These are phyloP conservation scores for Tragelaphus buxtoni DNA, from an alignment of 2,113 vertebrate genomes.

Conservation along the genomic window DNA sequence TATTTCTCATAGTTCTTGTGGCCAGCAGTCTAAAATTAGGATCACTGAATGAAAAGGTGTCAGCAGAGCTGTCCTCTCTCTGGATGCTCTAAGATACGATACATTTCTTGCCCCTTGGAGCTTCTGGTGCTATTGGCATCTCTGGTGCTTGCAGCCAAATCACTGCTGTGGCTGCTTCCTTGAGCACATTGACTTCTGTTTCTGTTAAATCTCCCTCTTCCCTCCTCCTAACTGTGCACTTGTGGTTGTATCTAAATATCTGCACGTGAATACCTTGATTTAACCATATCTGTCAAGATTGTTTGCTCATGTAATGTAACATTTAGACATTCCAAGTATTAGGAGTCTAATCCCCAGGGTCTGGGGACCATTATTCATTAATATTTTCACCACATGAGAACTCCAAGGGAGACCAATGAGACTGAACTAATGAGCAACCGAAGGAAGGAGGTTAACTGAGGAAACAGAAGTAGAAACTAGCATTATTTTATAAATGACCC, in stretches of 20 bases:
- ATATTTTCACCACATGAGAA: background rate
- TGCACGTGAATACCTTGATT: background rate
- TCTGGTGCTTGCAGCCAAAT: background rate
- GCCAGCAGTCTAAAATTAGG: background rate
- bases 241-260: background rate
- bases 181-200: too few species aligned
- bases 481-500: background rate
- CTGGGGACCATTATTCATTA: background rate
- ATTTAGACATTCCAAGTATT: background rate
- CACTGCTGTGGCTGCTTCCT: background rate
- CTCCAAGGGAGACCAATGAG: background rate
- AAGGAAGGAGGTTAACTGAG: background rate
- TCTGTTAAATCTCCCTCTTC: background rate
- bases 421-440: background rate
- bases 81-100: background rate
- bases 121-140: background rate
- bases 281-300: background rate
- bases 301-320: background rate
- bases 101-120: background rate
- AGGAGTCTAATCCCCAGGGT: background rate
- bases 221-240: too few species aligned
- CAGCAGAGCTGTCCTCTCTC: background rate
- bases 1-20: background rate
- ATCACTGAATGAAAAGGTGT: background rate
- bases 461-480: background rate